Evolutionary conservation across 2,113 vertebrate genomes (phyloP).

Genomic region (Hoplias malabaricus): DNA sequence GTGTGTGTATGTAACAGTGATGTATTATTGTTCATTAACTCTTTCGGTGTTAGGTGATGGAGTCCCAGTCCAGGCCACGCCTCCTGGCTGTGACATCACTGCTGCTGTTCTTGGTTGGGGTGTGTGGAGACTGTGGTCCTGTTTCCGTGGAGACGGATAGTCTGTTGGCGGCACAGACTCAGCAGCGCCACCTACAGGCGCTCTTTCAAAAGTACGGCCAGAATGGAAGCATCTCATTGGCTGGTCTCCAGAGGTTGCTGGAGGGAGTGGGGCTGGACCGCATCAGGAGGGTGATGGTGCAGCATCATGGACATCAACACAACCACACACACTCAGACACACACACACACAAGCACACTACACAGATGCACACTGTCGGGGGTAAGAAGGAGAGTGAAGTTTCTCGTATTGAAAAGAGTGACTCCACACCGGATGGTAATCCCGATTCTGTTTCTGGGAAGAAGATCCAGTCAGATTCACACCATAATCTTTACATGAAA

Average conservation of each 20-base stretch:
- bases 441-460: conserved; percentile 38
- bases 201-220: conserved; percentile 90
- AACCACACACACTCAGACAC: conserved; percentile 62
- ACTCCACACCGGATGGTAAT: conserved; percentile 7
- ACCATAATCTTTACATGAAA: conserved; percentile 67
- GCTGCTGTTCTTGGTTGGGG: not conserved
- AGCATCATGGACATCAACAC: conserved; percentile 61
- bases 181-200: conserved; percentile 82
- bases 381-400: conserved; percentile 16
- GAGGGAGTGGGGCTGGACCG: conserved; percentile 83
- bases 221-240: conserved; percentile 86
- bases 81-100: not conserved
- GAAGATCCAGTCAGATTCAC: conserved; percentile 53
- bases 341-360: conserved; percentile 37
- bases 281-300: conserved; percentile 74
- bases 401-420: conserved; percentile 36
- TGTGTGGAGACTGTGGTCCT: conserved; percentile 39
- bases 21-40: not conserved
- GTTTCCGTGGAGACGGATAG: conserved; percentile 53
- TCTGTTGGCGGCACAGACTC: conserved; percentile 74
- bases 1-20: not conserved
- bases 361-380: conserved; percentile 43
- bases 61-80: not conserved
- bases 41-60: not conserved
- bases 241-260: conserved; percentile 84